Evolutionary conservation across 1,140 invertebrate species (phyloP).

Genomic region (Wiebesia pumilae): DNA sequence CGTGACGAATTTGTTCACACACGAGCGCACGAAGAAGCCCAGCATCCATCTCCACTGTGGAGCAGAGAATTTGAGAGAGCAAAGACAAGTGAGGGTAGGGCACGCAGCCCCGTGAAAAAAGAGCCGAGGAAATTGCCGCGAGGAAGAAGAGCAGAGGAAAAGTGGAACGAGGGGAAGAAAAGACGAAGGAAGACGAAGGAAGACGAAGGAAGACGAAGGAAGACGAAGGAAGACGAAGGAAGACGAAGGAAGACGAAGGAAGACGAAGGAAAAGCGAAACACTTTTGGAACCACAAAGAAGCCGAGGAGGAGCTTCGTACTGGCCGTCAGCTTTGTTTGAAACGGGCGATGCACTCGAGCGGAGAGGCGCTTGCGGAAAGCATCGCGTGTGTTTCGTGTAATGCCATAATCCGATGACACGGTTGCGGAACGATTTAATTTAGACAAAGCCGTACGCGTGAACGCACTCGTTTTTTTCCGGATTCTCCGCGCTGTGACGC

Average conservation of each 20-base stretch:
- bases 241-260: no score
- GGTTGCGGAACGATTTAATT: conserved; percentile 39
- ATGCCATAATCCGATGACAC: conserved; percentile 42
- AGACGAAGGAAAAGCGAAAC: no score
- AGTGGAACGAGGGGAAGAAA: not conserved
- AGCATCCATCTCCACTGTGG: not conserved
- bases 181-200: not conserved
- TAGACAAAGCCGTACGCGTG: not conserved
- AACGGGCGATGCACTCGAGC: not conserved
- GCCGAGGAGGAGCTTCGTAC: not conserved
- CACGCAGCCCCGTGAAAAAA: not conserved
- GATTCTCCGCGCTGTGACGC: not conserved
- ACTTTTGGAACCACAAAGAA: conserved; percentile 3
- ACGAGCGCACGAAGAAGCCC: conserved; percentile 3
- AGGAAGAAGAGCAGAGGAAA: not conserved
- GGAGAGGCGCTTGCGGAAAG: not conserved
- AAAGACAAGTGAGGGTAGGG: no score
- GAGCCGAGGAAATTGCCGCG: not conserved
- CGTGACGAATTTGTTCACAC: conserved; percentile 60
- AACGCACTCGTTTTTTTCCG: no score
- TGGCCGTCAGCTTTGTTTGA: not conserved
- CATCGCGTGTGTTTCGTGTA: not conserved
- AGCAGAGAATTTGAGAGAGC: not conserved
- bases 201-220: no score
- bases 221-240: no score